These are phyloP conservation scores for Episyrphus balteatus DNA, from an alignment of 1,140 invertebrate species.

Conservation along the genomic window DNA sequence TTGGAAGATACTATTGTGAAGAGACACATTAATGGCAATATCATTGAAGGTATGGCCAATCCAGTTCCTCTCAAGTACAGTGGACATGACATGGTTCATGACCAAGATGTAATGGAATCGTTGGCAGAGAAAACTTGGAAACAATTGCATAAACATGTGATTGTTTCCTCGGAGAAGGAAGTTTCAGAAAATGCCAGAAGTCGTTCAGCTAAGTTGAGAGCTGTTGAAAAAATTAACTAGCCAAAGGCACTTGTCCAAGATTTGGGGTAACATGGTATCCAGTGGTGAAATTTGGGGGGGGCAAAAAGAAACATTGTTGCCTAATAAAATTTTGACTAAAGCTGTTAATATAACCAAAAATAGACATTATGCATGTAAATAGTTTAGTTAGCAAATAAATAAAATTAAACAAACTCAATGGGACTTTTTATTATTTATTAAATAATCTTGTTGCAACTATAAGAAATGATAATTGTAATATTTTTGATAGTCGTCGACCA, in stretches of 20 bases:
- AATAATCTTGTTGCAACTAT: too few species aligned
- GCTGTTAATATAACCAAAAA: too few species aligned
- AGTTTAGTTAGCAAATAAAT: too few species aligned
- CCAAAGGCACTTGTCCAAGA: not conserved
- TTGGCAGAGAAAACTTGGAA: constrained; percentile 59
- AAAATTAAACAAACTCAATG: too few species aligned
- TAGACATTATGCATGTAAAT: too few species aligned
- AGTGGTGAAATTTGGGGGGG: too few species aligned
- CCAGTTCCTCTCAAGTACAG: constrained; percentile 53
- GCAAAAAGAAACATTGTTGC: too few species aligned
- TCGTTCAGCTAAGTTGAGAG: constrained; percentile 79
- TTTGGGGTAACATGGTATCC: too few species aligned
- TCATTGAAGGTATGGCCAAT: constrained; percentile 55
- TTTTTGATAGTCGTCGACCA: too few species aligned
- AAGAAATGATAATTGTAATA: too few species aligned
- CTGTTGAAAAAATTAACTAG: constrained; percentile 53
- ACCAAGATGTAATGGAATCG: constrained; percentile 46
- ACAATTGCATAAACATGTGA: constrained; percentile 69
- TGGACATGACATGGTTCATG: constrained; percentile 43
- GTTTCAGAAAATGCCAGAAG: constrained; percentile 68
- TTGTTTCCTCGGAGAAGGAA: constrained; percentile 61
- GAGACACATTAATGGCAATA: constrained; percentile 69
- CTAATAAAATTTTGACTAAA: too few species aligned
- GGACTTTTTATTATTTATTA: too few species aligned
- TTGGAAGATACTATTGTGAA: constrained; percentile 94